Evolutionary conservation across 1,140 invertebrate species (phyloP).

Genomic region (Pseudomyrmex dendroicus): DNA sequence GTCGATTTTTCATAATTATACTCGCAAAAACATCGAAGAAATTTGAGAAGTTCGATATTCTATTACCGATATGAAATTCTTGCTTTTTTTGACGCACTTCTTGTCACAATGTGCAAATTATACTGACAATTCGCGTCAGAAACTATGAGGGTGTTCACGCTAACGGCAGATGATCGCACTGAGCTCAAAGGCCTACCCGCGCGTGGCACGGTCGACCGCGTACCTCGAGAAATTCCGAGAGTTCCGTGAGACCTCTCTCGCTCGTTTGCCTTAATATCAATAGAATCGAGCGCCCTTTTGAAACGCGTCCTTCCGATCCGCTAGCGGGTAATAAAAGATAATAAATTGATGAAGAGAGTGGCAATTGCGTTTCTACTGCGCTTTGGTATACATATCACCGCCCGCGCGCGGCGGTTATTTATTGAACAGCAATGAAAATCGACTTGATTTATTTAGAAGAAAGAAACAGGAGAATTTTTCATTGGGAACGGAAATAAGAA

Average conservation of each 20-base stretch:
- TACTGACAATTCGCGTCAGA: conserved; percentile 7
- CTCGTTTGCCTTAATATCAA: conserved; percentile 62
- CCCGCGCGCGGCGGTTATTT: conserved; percentile 13
- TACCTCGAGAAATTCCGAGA: conserved; percentile 56
- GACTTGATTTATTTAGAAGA: conserved; percentile 50
- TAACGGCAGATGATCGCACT: conserved; percentile 29
- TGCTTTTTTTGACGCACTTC: not conserved
- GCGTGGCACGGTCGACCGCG: conserved; percentile 43
- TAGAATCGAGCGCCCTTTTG: conserved; percentile 55
- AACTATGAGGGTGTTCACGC: conserved; percentile 18
- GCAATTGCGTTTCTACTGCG: not conserved
- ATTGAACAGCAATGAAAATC: conserved; percentile 36
- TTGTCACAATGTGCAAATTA: conserved; percentile 1
- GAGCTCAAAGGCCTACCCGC: conserved; percentile 58
- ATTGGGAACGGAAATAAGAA: not conserved
- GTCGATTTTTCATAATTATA: too few relatives aligned
- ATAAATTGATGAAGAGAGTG: conserved; percentile 43
- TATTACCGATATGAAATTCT: not conserved
- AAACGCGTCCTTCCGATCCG: conserved; percentile 21
- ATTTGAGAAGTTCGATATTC: conserved; percentile 13
- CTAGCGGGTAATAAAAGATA: conserved; percentile 55
- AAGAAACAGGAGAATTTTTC: not conserved
- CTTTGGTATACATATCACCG: not conserved
- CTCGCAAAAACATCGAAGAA: not conserved
- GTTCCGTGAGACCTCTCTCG: conserved; percentile 34